Evolutionary conservation across 2,797 vertebrate genomes (phyloP), one percentile per base, ranked within the genome.

Genomic region (Siniperca scherzeri): DNA sequence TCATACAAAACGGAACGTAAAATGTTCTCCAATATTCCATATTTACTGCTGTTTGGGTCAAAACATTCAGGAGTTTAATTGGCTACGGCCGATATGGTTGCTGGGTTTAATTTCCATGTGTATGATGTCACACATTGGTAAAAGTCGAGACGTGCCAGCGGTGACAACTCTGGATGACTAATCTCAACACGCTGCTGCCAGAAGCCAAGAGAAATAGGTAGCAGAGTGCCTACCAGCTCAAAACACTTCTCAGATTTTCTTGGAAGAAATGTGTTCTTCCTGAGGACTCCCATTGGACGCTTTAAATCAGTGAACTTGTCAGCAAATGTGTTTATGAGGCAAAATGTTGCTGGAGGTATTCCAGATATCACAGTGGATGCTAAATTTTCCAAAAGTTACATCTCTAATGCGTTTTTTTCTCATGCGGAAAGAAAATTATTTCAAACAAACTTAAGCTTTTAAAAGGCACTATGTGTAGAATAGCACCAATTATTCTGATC

Each of bases 61-160:
- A 80, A 86, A 82, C 81, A 66, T 79, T 38, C 57, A 55, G 44
- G 53, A 70, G 38, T 81, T 80, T 88, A 88, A 90, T 82, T 86
- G 82, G 82, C 78, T 66, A 25, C 50, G 64, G 85, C 73, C 33
- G 87, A 89, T 89, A 74, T 44, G 87, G 81, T 82, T 82, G 52
- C 80, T 84, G 88, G 72, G 70, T 87, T 91, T 88, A 36, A 89
- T 90, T 91, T 90, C 84, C 84, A 87, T 22, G 72, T 55, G 73
- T 21, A 87, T 93, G 91, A 94, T 85, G 87, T 94, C 90, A 94
- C 91, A 55, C 66, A 5, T 64, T 87, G 70, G 89, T 78, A 77
- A 50, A 77, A 82, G 75, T 30, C 0, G 25, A 88, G 77, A 74
- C 71, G 59, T 76, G 82, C 87, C 89, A 83, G 83, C 27, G 69